These are phyloP conservation scores for Columba janthina DNA, from an alignment of 2,113 vertebrate genomes.

Conservation along the genomic window DNA sequence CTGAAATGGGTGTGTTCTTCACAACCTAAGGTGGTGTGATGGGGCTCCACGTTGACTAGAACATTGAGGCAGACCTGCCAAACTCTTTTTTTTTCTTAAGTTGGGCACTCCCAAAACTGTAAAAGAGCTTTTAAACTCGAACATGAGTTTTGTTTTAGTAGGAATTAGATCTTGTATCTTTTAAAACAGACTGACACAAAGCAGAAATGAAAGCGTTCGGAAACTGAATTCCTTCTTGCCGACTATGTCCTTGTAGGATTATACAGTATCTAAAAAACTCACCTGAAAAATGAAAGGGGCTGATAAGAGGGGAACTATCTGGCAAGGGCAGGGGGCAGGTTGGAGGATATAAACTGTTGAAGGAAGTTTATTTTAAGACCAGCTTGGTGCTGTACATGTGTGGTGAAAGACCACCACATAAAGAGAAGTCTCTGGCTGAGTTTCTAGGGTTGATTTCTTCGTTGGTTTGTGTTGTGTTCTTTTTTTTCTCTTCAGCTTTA, in stretches of 20 bases:
- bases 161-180: background rate
- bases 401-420: background rate
- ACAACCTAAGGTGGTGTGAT: background rate
- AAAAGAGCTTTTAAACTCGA: background rate
- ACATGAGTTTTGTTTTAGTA: background rate
- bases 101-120: background rate
- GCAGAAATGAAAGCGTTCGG: conserved; percentile 3
- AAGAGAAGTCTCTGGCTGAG: background rate
- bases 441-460: background rate
- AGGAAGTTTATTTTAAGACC: background rate
- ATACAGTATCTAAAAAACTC: background rate
- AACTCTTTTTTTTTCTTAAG: background rate
- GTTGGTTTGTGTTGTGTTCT: no score
- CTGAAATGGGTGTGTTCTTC: background rate
- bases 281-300: background rate
- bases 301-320: background rate
- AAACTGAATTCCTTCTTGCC: conserved; percentile 4
- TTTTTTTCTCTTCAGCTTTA: background rate
- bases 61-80: background rate
- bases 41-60: background rate
- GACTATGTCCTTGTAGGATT: background rate
- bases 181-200: conserved; percentile 35
- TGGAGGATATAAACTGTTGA: background rate
- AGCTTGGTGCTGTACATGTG: background rate
- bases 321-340: accelerated